Base-by-base conservation (phyloP, 2,888 invertebrate genomes). In the Argyresthia albistria region DNA sequence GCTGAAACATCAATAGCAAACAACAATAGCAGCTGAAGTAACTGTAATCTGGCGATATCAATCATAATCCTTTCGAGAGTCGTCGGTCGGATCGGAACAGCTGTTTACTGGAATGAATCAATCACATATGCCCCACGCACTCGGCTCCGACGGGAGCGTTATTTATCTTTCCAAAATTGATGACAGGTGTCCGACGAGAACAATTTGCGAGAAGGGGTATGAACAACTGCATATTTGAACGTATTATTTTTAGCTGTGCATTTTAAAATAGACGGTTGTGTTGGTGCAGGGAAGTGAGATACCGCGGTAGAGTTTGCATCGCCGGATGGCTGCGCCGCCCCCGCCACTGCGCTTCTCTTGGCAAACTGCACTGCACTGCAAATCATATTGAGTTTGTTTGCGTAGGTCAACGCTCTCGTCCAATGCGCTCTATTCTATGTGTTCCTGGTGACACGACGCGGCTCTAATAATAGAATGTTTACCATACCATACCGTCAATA, bases 391-490 rank as follows among this genome's bases (percentile, higher is more conserved):
- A 78, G 77, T 81, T 78, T 80, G 80, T 81, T 84, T 74, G 80
- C 78, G 75, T 71, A 76, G 86, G 87, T 84, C 84, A 83, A 80
- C 73, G 86, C 77, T 73, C 86, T 73, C 74, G 66, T 62, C 65
- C 69, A 67, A 67, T 73, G 76, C 78, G 71, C 80, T 82, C 81
- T 25, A 25, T 80, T 82, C 81, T 80, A 81, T 83, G 77, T 81
- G 79, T 84, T 86, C 82, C 87, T 84, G 77, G 25, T 86, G 86
- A 84, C 84, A 81, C 79, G 72, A 74, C 76, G 76, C 79, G 76
- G 74, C 72, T 75, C 81, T 82, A 86, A 80, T 84, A 84, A 84
- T 86, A 86, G 84, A 69, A 84, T 81, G 80, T 67, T 70, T 71
- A 75, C 69, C 46, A 47, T 43, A 48, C n/a, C n/a, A n/a, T 25